Conservation (phyloP, 2,113 vertebrate genomes). For the Maccullochella peelii region DNA sequence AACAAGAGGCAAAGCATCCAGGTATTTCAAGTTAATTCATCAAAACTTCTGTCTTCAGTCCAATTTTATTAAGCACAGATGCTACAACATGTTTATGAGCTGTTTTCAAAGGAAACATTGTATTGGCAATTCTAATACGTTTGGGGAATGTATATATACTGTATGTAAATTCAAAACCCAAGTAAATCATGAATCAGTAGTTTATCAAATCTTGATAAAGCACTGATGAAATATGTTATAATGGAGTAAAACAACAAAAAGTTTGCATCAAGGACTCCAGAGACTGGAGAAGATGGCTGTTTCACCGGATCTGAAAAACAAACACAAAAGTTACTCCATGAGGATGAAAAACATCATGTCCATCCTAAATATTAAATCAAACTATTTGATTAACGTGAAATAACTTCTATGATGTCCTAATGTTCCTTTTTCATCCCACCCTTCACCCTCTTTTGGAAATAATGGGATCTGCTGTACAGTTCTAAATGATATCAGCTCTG, state of each 20-base stretch:
- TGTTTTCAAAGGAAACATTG: conserved; percentile 16
- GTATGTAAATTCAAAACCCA: background rate
- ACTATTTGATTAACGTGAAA: background rate
- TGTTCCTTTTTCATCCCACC: background rate
- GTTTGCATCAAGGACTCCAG: background rate
- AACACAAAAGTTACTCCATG: background rate
- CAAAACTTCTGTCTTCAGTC: background rate
- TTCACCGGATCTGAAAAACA: conserved; percentile 83
- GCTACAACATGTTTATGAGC: background rate
- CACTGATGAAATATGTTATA: background rate
- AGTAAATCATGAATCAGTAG: background rate
- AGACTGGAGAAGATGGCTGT: background rate
- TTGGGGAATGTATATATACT: background rate
- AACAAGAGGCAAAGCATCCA: background rate
- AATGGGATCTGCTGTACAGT: background rate
- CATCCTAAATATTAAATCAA: background rate
- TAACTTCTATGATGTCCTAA: background rate
- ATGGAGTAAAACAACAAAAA: conserved; percentile 11
- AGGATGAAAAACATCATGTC: background rate
- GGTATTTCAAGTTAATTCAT: background rate
- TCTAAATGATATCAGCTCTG: background rate
- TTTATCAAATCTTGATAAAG: conserved; percentile 13
- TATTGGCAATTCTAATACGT: background rate
- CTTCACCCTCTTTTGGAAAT: background rate
- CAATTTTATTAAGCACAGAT: conserved; percentile 45